Conservation (phyloP, 2,113 vertebrate genomes). For the Puntigrus tetrazona region DNA sequence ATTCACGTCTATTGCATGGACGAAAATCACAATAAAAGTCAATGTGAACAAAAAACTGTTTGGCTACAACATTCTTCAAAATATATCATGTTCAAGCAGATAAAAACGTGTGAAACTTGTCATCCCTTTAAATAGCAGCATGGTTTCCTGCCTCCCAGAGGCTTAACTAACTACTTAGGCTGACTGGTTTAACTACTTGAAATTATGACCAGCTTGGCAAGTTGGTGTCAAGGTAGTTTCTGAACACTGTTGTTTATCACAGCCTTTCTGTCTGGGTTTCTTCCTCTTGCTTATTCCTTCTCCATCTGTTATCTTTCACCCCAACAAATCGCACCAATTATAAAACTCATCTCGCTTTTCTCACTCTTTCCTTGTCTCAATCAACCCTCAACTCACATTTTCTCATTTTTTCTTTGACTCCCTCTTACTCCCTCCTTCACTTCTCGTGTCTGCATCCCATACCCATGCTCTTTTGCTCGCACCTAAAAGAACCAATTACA, state of each 20-base stretch:
- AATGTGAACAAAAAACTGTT: not conserved
- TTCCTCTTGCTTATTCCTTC: slow-evolving; percentile 54
- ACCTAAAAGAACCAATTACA: slow-evolving; percentile 57
- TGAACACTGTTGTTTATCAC: not conserved
- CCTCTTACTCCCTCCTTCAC: slow-evolving; percentile 1
- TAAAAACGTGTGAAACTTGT: not conserved
- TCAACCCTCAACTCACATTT: slow-evolving; percentile 45
- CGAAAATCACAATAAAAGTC: not conserved
- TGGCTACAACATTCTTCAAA: not conserved
- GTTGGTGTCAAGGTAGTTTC: not conserved
- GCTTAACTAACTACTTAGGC: not conserved
- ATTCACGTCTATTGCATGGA: not conserved
- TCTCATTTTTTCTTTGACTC: not conserved
- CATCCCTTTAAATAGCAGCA: not conserved
- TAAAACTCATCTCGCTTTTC: slow-evolving; percentile 74
- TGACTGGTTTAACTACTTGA: not conserved
- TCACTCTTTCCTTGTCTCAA: slow-evolving; percentile 58
- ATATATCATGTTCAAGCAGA: not conserved
- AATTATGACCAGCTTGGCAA: not conserved
- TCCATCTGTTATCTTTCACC: slow-evolving; percentile 75
- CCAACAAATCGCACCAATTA: slow-evolving; percentile 79
- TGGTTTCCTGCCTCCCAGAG: not conserved
- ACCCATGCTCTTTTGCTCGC: slow-evolving; percentile 30
- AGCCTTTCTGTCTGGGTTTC: slow-evolving; percentile 48
- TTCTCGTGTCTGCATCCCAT: slow-evolving; percentile 28